These are phyloP conservation scores for Nomada fucata DNA, from an alignment of 2,888 invertebrate genomes.

Conservation along the genomic window DNA sequence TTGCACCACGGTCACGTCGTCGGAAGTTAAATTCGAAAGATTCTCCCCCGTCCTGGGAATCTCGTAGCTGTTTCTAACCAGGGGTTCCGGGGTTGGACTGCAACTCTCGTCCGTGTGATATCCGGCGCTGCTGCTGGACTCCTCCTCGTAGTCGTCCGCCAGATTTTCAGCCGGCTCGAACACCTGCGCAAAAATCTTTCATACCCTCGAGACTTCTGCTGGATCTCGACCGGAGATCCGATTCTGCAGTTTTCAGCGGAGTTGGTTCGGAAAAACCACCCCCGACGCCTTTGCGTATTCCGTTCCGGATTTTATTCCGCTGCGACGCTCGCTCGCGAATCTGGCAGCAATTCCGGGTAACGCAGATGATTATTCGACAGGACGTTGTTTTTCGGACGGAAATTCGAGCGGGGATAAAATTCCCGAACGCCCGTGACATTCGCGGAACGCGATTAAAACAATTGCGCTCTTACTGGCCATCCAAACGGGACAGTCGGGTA, in stretches of 20 bases:
- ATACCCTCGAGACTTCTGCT: not conserved
- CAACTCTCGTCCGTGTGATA: slow-evolving; percentile 82
- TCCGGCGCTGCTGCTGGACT: slow-evolving; percentile 81
- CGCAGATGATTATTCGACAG: too few relatives aligned
- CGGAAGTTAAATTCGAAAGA: slow-evolving; percentile 53
- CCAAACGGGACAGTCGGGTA: too few relatives aligned
- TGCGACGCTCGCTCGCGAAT: too few relatives aligned
- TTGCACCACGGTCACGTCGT: slow-evolving; percentile 76
- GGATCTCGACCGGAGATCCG: not conserved
- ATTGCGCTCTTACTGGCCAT: too few relatives aligned
- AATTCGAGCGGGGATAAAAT: too few relatives aligned
- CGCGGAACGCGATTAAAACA: too few relatives aligned
- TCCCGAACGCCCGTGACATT: too few relatives aligned
- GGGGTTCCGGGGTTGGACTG: slow-evolving; percentile 80
- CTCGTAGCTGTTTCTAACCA: slow-evolving; percentile 47
- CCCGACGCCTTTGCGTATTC: too few relatives aligned
- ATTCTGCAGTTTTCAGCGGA: not conserved
- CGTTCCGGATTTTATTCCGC: too few relatives aligned
- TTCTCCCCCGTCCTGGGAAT: slow-evolving; percentile 40
- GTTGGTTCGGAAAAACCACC: not conserved
- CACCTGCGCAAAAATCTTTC: slow-evolving; percentile 42
- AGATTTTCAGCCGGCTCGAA: slow-evolving; percentile 77
- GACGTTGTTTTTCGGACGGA: too few relatives aligned
- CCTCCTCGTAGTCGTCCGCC: slow-evolving; percentile 78
- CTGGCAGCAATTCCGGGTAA: too few relatives aligned